These are phyloP conservation scores for Drosophila sproati DNA, from an alignment of 1,140 invertebrate genomes.

Conservation along the genomic window DNA sequence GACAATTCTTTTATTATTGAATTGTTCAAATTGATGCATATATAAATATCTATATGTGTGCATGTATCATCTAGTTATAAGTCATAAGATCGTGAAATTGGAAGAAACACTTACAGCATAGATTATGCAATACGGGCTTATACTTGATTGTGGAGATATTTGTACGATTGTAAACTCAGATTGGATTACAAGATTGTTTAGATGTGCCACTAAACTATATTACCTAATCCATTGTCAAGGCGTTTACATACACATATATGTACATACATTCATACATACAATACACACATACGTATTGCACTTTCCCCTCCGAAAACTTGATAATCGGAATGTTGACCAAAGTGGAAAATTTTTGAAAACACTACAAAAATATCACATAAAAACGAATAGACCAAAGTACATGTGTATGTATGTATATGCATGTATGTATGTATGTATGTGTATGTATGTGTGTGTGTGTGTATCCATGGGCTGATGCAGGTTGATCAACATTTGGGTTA, in stretches of 20 bases:
- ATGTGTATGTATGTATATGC: not conserved
- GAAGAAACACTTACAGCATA: too few species aligned
- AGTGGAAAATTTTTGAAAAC: conserved; percentile 68
- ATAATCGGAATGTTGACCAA: conserved; percentile 58
- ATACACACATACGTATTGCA: conserved; percentile 21
- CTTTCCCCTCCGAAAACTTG: conserved; percentile 61
- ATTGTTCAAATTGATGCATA: not conserved
- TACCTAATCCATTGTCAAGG: not conserved
- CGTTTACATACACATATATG: not conserved
- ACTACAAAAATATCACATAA: conserved; percentile 29
- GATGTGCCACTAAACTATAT: not conserved
- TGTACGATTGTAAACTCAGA: not conserved
- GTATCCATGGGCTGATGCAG: conserved; percentile 3
- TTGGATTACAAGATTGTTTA: not conserved
- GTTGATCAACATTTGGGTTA: conserved; percentile 49
- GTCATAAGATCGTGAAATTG: too few species aligned
- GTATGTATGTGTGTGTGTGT: conserved; percentile 9
- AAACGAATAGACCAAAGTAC: conserved; percentile 46
- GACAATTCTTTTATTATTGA: not conserved
- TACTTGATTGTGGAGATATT: too few species aligned
- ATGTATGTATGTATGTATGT: conserved; percentile 5
- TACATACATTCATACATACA: not conserved
- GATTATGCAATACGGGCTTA: too few species aligned
- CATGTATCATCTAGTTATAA: not conserved
- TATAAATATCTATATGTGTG: not conserved